Percentiles rank a stretch among this genome's conserved stretches.
These are phyloP conservation scores for Falco cherrug DNA, from an alignment of 2,797 vertebrate species.

Conservation along the genomic window DNA sequence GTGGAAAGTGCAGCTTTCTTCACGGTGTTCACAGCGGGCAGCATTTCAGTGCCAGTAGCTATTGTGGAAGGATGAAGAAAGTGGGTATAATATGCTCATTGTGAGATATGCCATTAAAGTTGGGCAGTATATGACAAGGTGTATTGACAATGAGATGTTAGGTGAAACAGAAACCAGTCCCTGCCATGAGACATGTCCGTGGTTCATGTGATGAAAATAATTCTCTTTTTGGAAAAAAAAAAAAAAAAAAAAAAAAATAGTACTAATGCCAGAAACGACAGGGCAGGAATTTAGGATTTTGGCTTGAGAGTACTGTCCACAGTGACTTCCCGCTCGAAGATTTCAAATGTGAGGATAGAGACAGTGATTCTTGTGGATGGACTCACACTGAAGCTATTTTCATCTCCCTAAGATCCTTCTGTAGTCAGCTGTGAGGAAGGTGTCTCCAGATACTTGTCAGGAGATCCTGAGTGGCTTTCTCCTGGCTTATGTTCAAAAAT, in stretches of 20 bases:
- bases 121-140: background rate
- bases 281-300: background rate
- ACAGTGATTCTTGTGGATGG: background rate
- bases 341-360: background rate
- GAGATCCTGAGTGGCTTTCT: background rate
- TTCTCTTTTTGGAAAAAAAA: background rate
- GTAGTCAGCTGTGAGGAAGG: background rate
- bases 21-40: background rate
- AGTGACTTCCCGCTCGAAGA: background rate
- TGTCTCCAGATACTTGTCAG: background rate
- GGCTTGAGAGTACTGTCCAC: background rate
- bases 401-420: background rate
- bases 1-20: background rate
- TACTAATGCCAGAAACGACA: background rate
- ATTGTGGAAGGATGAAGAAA: background rate
- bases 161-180: background rate
- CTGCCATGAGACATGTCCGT: background rate
- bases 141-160: background rate
- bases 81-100: accelerated
- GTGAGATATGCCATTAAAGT: background rate
- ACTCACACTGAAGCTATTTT: background rate
- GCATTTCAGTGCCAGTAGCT: background rate
- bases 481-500: background rate
- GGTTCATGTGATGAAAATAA: background rate
- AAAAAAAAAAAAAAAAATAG: background rate